Evolutionary conservation across 2,888 invertebrate species (phyloP).

Genomic region (Chrysolina oricalcia): DNA sequence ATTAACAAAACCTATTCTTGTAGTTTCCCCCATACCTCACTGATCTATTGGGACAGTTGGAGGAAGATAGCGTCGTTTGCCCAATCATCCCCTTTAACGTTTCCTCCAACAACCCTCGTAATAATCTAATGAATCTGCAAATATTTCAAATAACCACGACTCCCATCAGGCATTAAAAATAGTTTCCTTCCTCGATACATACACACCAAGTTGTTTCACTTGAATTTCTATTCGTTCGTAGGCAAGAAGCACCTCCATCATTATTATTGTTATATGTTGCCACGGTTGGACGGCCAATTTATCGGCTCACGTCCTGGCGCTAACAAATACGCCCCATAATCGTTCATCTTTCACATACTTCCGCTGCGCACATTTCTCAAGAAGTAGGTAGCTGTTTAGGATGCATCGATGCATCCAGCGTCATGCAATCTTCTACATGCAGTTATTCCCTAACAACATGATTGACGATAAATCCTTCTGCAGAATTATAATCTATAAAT

Average conservation of each 20-base stretch:
- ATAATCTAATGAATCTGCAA: no score
- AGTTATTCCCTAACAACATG: slow-evolving; percentile 11
- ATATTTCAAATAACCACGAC: no score
- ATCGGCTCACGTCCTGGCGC: slow-evolving; percentile 8
- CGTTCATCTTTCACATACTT: slow-evolving; percentile 3
- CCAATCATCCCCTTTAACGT: no score
- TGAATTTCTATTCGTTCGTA: not conserved
- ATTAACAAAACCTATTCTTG: no score
- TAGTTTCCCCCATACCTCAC: no score
- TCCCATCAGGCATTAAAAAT: no score
- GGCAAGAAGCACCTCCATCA: not conserved
- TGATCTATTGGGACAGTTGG: no score
- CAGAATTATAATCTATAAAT: not conserved
- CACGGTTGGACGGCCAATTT: not conserved
- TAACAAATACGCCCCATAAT: slow-evolving; percentile 20
- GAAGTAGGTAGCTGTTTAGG: slow-evolving; percentile 20
- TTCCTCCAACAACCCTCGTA: no score
- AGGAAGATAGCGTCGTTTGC: no score
- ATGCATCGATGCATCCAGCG: slow-evolving; percentile 16
- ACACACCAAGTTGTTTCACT: no score
- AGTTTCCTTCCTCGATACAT: no score
- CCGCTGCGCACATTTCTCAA: slow-evolving; percentile 20
- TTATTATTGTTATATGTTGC: not conserved
- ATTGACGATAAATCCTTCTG: not conserved
- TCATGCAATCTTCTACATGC: slow-evolving; percentile 14